These are phyloP conservation scores for Julus scanicus DNA, from an alignment of 2,888 invertebrate species.

Conservation along the genomic window DNA sequence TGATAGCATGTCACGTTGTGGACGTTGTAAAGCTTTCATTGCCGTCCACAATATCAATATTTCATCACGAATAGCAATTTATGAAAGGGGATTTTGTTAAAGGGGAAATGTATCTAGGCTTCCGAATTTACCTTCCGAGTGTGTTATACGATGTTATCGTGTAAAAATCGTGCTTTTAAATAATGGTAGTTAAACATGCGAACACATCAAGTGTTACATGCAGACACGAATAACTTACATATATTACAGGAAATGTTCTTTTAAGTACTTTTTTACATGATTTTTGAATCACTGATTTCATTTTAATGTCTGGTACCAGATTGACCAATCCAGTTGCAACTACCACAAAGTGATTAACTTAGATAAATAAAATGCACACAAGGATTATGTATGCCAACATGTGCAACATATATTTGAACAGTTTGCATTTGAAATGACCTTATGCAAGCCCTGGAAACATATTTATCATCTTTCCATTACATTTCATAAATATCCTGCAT, in stretches of 20 bases:
- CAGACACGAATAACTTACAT: background rate
- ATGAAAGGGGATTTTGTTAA: background rate
- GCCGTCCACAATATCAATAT: background rate
- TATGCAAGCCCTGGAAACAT: too few relatives aligned
- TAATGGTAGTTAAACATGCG: background rate
- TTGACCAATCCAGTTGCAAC: too few relatives aligned
- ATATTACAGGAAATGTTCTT: too few relatives aligned
- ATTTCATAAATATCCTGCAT: background rate
- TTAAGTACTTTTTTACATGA: too few relatives aligned
- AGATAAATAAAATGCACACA: too few relatives aligned
- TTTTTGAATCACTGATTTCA: too few relatives aligned
- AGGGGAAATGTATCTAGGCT: background rate
- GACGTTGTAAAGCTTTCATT: slow-evolving; percentile 13
- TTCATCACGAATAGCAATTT: background rate
- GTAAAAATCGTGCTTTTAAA: background rate
- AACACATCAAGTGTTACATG: background rate
- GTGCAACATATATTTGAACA: too few relatives aligned
- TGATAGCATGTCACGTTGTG: background rate
- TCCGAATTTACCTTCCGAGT: background rate
- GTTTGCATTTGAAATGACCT: too few relatives aligned
- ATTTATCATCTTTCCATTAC: background rate
- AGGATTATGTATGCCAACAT: too few relatives aligned
- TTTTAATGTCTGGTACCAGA: background rate
- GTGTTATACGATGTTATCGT: background rate
- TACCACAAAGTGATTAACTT: too few relatives aligned